A percentile compares a stretch with the other conserved stretches of the same genome.
phyloP scores from a whole-genome alignment of 2,888 invertebrate genomes.

The Shargacucullia verbasci region DNA sequence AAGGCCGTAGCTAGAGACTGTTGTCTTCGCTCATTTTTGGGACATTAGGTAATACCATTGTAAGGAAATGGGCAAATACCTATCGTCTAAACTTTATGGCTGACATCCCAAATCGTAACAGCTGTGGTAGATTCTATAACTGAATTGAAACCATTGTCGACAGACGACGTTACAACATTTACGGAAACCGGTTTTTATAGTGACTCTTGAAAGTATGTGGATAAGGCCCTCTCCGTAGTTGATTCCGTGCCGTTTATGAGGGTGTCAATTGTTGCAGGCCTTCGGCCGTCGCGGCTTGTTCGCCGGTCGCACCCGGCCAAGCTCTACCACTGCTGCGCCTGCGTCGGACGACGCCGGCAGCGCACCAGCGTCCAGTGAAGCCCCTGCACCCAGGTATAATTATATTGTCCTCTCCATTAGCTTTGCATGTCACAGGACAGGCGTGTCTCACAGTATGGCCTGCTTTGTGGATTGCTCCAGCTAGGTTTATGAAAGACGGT shows the following conservation, averaged over 20 bases:
- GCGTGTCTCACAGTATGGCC: no score
- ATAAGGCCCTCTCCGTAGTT: not conserved
- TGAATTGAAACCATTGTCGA: not conserved
- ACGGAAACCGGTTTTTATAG: not conserved
- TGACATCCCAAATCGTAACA: no score
- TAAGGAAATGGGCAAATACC: no score
- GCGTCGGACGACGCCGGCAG: conserved; percentile 67
- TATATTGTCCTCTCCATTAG: no score
- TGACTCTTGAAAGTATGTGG: not conserved
- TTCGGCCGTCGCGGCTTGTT: conserved; percentile 83
- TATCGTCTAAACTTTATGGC: no score
- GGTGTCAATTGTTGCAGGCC: conserved; percentile 69
- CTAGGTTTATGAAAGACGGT: no score
- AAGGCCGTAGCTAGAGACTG: not conserved
- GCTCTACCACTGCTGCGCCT: conserved; percentile 72
- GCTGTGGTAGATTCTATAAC: no score
- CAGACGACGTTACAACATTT: not conserved
- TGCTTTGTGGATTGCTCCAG: no score
- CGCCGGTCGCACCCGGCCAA: conserved; percentile 79
- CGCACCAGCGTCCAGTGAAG: conserved; percentile 72
- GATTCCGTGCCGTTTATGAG: conserved; percentile 5
- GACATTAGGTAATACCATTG: no score
- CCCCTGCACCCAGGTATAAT: conserved; percentile 74
- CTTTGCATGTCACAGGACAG: not conserved
- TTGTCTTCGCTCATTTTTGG: no score